Evolutionary conservation across 2,888 invertebrate species (phyloP), one percentile per base, ranked within the genome.

Genomic region (Hoplodrina ambigua): DNA sequence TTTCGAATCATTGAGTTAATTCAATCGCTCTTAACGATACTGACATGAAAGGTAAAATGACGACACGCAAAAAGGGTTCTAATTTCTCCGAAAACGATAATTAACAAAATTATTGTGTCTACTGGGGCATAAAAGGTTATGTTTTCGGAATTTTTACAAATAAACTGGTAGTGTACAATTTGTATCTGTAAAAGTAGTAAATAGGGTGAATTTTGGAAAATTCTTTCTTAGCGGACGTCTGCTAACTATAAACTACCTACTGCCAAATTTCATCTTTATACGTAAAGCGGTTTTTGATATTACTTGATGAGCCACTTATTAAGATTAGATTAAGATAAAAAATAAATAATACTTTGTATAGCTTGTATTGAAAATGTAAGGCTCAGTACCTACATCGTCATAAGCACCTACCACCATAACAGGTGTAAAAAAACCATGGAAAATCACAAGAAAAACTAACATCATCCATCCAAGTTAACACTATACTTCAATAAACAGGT

Each of bases 21-120:
- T 76, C 46, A 46, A 72, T 64, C 64, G 41, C 37, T 44, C 57
- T 69, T 76, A 69, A 74, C 74, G 67, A 53, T 63, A 61, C 49
- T n/a, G 54, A 54, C 61, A 70, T 57, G 64, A 78, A 78, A 75
- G 8, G 60, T 72, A 73, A 82, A 82, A 69, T 67, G 57, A 1
- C 25, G 25, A 55, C 25, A 17, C 13, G 30, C 15, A 25, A 66
- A 8, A 30, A n/a, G 15, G 57, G 54, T 33, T 67, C 49, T 72
- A 41, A 78, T 58, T 46, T 52, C 30, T 4, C 5, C 33, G n/a
- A 49, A 64, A 68, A 65, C 3, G 49, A 37, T 56, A 1, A 61
- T 69, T 61, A 15, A 5, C 19, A 41, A 4, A 19, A 13, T 52
- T 44, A 70, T 44, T 60, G 13, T 15, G 11, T 6, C 46, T 30